phyloP scores from a whole-genome alignment of 2,888 invertebrate genomes.

The Mythimna loreyi region DNA sequence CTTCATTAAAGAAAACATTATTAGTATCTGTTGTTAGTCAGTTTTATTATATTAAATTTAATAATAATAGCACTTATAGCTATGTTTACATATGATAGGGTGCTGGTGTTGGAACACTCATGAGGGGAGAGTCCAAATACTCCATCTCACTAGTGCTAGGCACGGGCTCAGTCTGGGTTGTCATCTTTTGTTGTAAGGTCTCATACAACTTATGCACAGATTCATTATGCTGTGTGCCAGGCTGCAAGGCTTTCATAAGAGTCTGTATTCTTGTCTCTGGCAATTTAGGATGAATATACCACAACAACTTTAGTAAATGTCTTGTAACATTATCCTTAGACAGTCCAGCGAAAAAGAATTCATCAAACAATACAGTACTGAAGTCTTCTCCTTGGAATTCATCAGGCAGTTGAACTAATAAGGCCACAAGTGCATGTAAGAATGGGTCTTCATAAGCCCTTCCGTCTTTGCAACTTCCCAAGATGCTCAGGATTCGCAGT shows the following conservation, averaged over 20 bases:
- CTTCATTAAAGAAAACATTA: slow-evolving; percentile 17
- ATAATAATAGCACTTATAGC: slow-evolving; percentile 26
- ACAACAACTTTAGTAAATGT: slow-evolving; percentile 97
- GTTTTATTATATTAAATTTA: slow-evolving; percentile 37
- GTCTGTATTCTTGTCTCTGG: slow-evolving; percentile 95
- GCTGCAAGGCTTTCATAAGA: slow-evolving; percentile 95
- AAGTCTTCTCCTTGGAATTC: slow-evolving; percentile 98
- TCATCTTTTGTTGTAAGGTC: slow-evolving; percentile 94
- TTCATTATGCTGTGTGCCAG: slow-evolving; percentile 95
- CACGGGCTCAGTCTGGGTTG: slow-evolving; percentile 92
- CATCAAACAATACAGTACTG: slow-evolving; percentile 98
- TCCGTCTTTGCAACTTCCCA: slow-evolving; percentile 97
- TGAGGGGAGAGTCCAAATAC: slow-evolving; percentile 95
- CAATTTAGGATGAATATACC: slow-evolving; percentile 97
- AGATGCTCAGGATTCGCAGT: slow-evolving; percentile 96
- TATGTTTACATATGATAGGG: slow-evolving; percentile 90
- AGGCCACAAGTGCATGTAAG: slow-evolving; percentile 96
- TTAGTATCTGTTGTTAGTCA: slow-evolving; percentile 3
- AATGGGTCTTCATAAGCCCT: slow-evolving; percentile 98
- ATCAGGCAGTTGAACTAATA: slow-evolving; percentile 96
- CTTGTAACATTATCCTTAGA: slow-evolving; percentile 97
- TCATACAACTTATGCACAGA: slow-evolving; percentile 95
- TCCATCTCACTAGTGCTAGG: slow-evolving; percentile 93
- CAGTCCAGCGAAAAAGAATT: slow-evolving; percentile 97
- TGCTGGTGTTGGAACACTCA: slow-evolving; percentile 96